Evolutionary conservation across 2,113 vertebrate species (phyloP).

Genomic region (Heterotilapia buettikoferi): DNA sequence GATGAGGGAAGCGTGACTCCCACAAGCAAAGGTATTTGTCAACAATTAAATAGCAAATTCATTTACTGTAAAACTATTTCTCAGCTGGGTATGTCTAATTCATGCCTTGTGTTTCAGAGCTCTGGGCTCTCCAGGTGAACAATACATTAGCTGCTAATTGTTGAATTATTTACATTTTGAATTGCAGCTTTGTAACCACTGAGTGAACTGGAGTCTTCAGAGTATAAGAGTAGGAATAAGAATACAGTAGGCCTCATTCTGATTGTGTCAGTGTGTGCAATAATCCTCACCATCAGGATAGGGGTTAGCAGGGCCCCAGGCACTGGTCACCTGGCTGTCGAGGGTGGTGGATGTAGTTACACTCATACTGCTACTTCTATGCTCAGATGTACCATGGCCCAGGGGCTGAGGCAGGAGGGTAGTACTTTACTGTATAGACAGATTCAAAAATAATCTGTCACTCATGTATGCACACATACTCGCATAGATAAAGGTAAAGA

Average conservation of each 20-base stretch:
- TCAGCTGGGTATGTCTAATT: neutral
- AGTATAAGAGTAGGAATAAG: neutral
- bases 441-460: neutral
- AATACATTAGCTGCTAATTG: slow-evolving; percentile 23
- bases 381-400: slow-evolving; percentile 69
- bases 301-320: slow-evolving; percentile 56
- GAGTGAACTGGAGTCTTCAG: neutral
- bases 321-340: slow-evolving; percentile 63
- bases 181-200: neutral
- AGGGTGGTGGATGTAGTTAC: slow-evolving; percentile 48
- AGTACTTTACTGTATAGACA: neutral
- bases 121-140: slow-evolving; percentile 4
- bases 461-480: neutral
- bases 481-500: neutral
- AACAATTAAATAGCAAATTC: slow-evolving; percentile 10
- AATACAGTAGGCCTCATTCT: neutral
- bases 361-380: slow-evolving; percentile 64
- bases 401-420: slow-evolving; percentile 15
- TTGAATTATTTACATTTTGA: slow-evolving; percentile 11
- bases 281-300: slow-evolving; percentile 64
- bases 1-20: neutral
- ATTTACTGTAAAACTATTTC: slow-evolving; percentile 3
- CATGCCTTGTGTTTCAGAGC: neutral
- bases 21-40: neutral
- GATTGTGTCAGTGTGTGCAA: neutral